Base-by-base conservation (phyloP, 92 coral and sea anemone genomes). In the Zoanthus solanderi region DNA sequence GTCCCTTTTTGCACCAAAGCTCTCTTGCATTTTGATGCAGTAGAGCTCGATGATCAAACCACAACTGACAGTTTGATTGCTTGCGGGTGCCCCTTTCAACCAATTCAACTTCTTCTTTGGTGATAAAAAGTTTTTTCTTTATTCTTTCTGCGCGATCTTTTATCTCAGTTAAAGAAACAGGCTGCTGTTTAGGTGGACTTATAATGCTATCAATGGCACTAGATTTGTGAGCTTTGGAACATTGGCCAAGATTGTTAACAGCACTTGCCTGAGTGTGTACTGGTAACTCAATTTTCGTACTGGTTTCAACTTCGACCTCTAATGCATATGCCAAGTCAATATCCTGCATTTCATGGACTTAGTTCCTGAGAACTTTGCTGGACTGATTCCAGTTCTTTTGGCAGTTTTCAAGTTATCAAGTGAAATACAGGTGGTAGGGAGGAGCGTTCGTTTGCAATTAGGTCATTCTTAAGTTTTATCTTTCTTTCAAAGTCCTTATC, bases 11-110 rank as follows among this genome's bases (percentile, higher is more conserved):
- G 67, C 31, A 79, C 42, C 18, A 81, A 71, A 30, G 73, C 65
- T 10, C 87, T 57, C 73, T 88, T 81, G 71, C 82, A 79, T 80
- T 79, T 46, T 42, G 91, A 88, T 37, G 91, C 87, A 78, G 91
- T 79, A 4, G 91, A 50, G 46, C 14, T 6, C 91, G 88, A 12
- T 50, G 37, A 16, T 34, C 77, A 75, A 52, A 73, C 88, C 91
- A 88, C 75, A 17, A 37, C 37, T 52, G 53, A 42, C 73, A 71
- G 23, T 82, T 46, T 23, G 72, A 74, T 76, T 82, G 91, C 29
- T 89, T 83, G 74, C 73, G 37, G 37, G 91, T 89, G 58, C 58
- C 15, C 58, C 15, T 53, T 53, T 53, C 58, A 53, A 53, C 58
- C 15, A 0, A 53, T 53, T 53, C 58, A 53, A 13, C 58, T 13